Evolutionary conservation across 1,140 invertebrate species (phyloP).

Genomic region (Drosophila virilis): DNA sequence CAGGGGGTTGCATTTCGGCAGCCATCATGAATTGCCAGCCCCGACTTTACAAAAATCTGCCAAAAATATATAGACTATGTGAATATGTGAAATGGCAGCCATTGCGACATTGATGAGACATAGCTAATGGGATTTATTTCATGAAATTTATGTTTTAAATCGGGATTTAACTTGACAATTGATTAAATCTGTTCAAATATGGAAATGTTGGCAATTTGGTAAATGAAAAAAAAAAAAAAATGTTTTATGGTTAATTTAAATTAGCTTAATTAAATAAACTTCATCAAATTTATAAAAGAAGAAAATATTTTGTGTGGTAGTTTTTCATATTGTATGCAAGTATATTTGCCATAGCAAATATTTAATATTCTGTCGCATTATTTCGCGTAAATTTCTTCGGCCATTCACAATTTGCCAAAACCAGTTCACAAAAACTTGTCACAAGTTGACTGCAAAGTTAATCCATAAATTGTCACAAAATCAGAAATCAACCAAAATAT

Average conservation of each 20-base stretch:
- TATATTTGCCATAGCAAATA: too few relatives aligned
- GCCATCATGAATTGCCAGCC: conserved; percentile 46
- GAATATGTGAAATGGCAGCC: conserved; percentile 6
- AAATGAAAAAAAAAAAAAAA: too few relatives aligned
- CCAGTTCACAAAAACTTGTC: conserved; percentile 34
- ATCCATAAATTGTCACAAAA: conserved; percentile 78
- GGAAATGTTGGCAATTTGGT: background rate
- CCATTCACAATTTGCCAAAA: background rate
- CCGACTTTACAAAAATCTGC: conserved; percentile 21
- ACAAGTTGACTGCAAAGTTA: conserved; percentile 57
- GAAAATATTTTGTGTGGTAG: too few relatives aligned
- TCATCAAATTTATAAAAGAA: too few relatives aligned
- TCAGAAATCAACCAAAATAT: conserved; percentile 80
- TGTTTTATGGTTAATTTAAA: too few relatives aligned
- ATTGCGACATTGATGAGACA: conserved; percentile 21
- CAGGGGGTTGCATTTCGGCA: conserved; percentile 37
- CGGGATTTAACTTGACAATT: background rate
- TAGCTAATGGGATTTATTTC: conserved; percentile 33
- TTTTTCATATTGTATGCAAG: too few relatives aligned
- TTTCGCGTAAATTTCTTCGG: background rate
- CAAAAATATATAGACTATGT: background rate
- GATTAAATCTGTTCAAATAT: background rate
- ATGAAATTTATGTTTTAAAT: conserved; percentile 18
- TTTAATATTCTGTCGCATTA: background rate
- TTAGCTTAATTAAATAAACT: too few relatives aligned